Conservation (phyloP, 2,797 vertebrate genomes). For the Pygocentrus nattereri region DNA sequence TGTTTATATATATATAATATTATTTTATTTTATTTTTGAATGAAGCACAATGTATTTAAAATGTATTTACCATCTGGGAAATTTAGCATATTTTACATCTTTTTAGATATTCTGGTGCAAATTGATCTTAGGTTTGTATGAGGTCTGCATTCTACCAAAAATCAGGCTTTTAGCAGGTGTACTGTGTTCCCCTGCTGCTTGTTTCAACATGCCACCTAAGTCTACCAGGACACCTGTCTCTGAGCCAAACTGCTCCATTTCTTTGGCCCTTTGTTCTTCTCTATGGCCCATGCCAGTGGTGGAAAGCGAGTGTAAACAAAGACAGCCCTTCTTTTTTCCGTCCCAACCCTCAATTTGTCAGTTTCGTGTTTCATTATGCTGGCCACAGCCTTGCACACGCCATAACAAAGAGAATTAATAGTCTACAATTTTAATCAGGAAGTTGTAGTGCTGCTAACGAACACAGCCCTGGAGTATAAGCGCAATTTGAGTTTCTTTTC, state of each 20-base stretch:
- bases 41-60: neutral
- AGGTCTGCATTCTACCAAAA: slow-evolving; percentile 22
- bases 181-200: slow-evolving; percentile 25
- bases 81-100: neutral
- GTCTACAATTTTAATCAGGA: slow-evolving; percentile 65
- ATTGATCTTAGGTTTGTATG: neutral
- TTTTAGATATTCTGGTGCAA: neutral
- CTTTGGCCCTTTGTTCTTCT: slow-evolving; percentile 44
- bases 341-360: slow-evolving; percentile 34
- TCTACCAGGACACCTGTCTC: slow-evolving; percentile 7
- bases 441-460: slow-evolving; percentile 48
- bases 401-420: slow-evolving; percentile 62
- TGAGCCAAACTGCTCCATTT: slow-evolving; percentile 22
- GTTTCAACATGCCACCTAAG: slow-evolving; percentile 16
- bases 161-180: slow-evolving; percentile 41
- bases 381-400: slow-evolving; percentile 47
- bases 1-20: too few species aligned
- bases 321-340: slow-evolving; percentile 16
- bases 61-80: neutral
- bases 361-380: slow-evolving; percentile 49
- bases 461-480: slow-evolving; percentile 35
- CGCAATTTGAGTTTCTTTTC: slow-evolving; percentile 47
- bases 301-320: slow-evolving; percentile 44
- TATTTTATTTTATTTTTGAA: too few species aligned
- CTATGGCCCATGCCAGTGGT: slow-evolving; percentile 19